phyloP scores from a whole-genome alignment of 2,113 vertebrate genomes.

The Phoenicopterus ruber region DNA sequence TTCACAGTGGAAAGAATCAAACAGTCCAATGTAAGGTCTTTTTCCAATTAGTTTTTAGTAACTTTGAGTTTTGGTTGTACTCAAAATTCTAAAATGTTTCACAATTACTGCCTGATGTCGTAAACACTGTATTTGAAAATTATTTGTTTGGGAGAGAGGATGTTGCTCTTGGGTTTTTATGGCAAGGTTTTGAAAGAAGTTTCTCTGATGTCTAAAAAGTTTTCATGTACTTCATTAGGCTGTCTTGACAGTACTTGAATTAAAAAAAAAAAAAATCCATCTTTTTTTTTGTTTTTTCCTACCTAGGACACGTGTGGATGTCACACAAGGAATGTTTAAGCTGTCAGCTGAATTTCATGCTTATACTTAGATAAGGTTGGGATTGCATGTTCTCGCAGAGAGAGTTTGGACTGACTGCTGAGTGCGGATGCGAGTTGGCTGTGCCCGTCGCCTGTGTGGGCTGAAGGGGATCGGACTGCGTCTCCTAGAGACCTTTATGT shows the following conservation, averaged over 20 bases:
- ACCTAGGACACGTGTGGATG: rapidly evolving
- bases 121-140: not conserved
- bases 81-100: not conserved
- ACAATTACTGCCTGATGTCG: not conserved
- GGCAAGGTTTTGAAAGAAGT: not conserved
- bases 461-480: not conserved
- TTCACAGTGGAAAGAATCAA: not conserved
- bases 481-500: not conserved
- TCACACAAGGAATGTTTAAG: not conserved
- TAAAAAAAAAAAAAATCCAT: not conserved
- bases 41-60: not conserved
- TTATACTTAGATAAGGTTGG: not conserved
- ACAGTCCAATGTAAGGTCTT: not conserved
- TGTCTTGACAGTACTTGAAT: not conserved
- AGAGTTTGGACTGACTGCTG: not conserved
- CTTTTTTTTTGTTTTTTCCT: not conserved
- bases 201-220: not conserved
- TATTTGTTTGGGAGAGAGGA: not conserved
- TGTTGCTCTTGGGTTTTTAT: not conserved
- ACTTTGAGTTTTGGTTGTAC: not conserved
- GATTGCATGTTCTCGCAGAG: not conserved
- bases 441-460: not conserved
- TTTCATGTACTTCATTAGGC: not conserved
- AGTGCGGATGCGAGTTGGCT: not conserved
- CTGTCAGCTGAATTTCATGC: not conserved